Evolutionary conservation across 2,797 vertebrate genomes (phyloP), one percentile per base, ranked within the genome.

Genomic region (Ptychobarbus kaznakovi): DNA sequence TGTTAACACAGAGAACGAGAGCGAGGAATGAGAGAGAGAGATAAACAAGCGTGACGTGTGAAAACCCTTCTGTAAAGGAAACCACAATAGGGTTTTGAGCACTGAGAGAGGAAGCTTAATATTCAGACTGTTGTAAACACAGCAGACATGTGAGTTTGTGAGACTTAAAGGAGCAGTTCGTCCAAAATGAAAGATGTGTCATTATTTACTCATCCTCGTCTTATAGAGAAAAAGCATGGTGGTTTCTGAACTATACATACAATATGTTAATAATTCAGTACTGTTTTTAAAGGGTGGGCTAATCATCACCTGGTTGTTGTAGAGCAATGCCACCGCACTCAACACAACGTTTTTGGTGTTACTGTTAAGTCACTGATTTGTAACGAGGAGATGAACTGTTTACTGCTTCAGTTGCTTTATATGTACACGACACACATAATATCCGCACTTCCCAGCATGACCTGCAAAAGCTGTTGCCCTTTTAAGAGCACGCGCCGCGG

Each of bases 401-500:
- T 32, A 32, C 40, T 8, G 40, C 40, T 35, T 44, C 5, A 40
- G 12, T n/a, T 77, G 1, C 20, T 77, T 40, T n/a, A 38, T 12
- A 32, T n/a, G 32, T 22, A 7, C 46, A 25, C 38, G 53, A 44
- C n/a, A 25, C 22, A 18, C 35, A 16, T 28, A 53, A 53, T 12
- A 32, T 4, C 6, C 12, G 56, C 18, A 42, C n/a, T 20, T 58
- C 51, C 28, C 28, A 51, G 53, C 58, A 40, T n/a, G 15, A 38
- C n/a, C 56, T 9, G 40, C 9, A n/a, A 6, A 42, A n/a, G 15
- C 10, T 51, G 87, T 86, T 80, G 84, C 87, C 87, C 69, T 70
- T 88, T 88, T 88, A 88, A 88, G 87, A 86, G 42, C 72, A 70
- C 18, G 69, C 76, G 40, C 38, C n/a, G 40, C 73, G 2, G 44